Evolutionary conservation across 1,140 invertebrate species (phyloP).

Genomic region (Lucilia sericata): DNA sequence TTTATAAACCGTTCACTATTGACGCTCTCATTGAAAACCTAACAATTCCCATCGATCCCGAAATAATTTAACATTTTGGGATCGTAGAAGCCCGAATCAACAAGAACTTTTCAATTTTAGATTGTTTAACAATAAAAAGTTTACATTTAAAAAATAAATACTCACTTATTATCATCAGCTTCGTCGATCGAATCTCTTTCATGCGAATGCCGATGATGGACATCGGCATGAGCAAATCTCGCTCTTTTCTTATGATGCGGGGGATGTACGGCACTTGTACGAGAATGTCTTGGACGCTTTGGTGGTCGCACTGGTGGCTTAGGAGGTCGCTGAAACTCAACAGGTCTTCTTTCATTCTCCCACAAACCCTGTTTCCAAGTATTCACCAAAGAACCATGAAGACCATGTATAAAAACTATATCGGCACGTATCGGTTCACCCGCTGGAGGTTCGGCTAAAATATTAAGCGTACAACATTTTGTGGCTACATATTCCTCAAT

Average conservation of each 20-base stretch:
- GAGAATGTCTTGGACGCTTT: slow-evolving; percentile 62
- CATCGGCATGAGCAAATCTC: slow-evolving; percentile 53
- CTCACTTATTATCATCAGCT: slow-evolving; percentile 31
- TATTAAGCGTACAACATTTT: slow-evolving; percentile 67
- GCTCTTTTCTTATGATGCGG: slow-evolving; percentile 61
- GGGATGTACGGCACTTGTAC: slow-evolving; percentile 55
- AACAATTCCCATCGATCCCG: too few species aligned
- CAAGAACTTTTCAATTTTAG: too few species aligned
- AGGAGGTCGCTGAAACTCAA: slow-evolving; percentile 63
- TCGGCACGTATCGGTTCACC: slow-evolving; percentile 68
- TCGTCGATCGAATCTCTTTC: slow-evolving; percentile 18
- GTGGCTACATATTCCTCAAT: slow-evolving; percentile 50
- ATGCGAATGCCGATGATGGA: slow-evolving; percentile 2
- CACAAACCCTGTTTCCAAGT: slow-evolving; percentile 73
- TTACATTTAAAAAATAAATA: background rate
- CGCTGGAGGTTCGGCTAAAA: slow-evolving; percentile 65
- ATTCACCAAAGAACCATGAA: slow-evolving; percentile 71
- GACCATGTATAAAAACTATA: slow-evolving; percentile 73
- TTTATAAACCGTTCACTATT: too few species aligned
- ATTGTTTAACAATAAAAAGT: too few species aligned
- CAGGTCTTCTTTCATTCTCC: slow-evolving; percentile 67
- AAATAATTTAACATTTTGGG: too few species aligned
- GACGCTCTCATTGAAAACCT: too few species aligned
- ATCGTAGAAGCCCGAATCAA: too few species aligned
- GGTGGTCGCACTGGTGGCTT: slow-evolving; percentile 62